Evolutionary conservation across 2,888 invertebrate species (phyloP).

Genomic region (Cantharis rufa): DNA sequence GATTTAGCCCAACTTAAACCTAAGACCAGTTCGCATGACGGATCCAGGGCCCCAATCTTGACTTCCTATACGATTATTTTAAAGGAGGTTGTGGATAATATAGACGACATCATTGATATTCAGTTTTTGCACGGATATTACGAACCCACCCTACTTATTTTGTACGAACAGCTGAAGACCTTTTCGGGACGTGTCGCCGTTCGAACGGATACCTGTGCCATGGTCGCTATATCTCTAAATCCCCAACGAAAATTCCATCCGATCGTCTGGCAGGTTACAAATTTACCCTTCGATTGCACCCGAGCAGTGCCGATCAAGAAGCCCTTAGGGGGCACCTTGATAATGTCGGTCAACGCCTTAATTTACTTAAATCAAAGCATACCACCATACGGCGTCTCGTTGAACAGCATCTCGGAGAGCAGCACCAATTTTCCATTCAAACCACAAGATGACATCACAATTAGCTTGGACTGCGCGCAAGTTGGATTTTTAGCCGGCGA

Average conservation of each 20-base stretch:
- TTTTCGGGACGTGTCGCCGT: constrained; percentile 88
- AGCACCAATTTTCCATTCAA: constrained; percentile 87
- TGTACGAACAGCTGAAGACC: constrained; percentile 96
- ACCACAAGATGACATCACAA: constrained; percentile 85
- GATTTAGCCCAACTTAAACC: constrained; percentile 74
- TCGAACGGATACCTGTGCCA: constrained; percentile 92
- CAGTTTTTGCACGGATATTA: constrained; percentile 98
- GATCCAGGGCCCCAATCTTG: constrained; percentile 75
- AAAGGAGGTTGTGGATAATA: constrained; percentile 89
- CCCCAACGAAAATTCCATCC: constrained; percentile 95
- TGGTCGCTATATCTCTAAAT: constrained; percentile 96
- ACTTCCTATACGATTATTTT: constrained; percentile 87
- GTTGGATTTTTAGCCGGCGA: constrained; percentile 86
- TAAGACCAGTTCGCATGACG: constrained; percentile 51
- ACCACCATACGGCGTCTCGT: constrained; percentile 90
- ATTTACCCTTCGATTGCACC: constrained; percentile 92
- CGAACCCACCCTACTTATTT: constrained; percentile 92
- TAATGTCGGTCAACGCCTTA: constrained; percentile 91
- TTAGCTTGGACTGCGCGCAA: constrained; percentile 88
- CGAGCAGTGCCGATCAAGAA: constrained; percentile 88
- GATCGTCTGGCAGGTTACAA: constrained; percentile 94
- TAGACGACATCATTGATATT: constrained; percentile 95
- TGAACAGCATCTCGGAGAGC: constrained; percentile 88
- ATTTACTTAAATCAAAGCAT: constrained; percentile 98
- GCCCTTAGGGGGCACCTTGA: constrained; percentile 91